Conservation (phyloP, 1,140 invertebrate genomes). For the Bombus impatiens region DNA sequence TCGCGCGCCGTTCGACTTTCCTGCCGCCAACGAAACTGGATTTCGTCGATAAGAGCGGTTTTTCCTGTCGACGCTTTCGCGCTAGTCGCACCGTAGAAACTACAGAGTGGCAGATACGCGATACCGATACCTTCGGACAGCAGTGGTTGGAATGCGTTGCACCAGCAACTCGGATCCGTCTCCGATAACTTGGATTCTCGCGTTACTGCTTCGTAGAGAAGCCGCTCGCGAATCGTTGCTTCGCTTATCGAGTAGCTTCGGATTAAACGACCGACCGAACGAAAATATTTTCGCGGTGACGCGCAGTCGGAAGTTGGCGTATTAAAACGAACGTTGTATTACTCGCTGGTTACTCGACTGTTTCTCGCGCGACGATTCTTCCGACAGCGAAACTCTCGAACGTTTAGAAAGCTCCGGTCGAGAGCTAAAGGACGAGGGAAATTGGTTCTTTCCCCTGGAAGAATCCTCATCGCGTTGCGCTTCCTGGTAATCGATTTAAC, state of each 20-base stretch:
- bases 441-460: too few species aligned
- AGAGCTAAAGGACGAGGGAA: too few species aligned
- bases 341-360: too few species aligned
- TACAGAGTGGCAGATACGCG: constrained; percentile 12
- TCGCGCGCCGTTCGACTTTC: too few species aligned
- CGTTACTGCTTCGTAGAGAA: constrained; percentile 41
- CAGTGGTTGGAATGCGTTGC: constrained; percentile 57
- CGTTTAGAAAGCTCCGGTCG: too few species aligned
- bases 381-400: too few species aligned
- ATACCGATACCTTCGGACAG: constrained; percentile 44
- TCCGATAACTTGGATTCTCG: constrained; percentile 45
- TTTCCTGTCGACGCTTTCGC: background rate
- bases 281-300: background rate
- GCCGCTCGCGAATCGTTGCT: background rate
- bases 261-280: background rate
- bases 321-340: too few species aligned
- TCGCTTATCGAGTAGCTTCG: background rate
- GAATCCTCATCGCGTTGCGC: too few species aligned
- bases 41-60: background rate
- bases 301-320: background rate
- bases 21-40: background rate
- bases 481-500: too few species aligned
- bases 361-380: too few species aligned
- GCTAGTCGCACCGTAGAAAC: background rate
- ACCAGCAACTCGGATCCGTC: constrained; percentile 40